These are phyloP conservation scores for Philonicus albiceps DNA, from an alignment of 2,888 invertebrate species.

Conservation along the genomic window DNA sequence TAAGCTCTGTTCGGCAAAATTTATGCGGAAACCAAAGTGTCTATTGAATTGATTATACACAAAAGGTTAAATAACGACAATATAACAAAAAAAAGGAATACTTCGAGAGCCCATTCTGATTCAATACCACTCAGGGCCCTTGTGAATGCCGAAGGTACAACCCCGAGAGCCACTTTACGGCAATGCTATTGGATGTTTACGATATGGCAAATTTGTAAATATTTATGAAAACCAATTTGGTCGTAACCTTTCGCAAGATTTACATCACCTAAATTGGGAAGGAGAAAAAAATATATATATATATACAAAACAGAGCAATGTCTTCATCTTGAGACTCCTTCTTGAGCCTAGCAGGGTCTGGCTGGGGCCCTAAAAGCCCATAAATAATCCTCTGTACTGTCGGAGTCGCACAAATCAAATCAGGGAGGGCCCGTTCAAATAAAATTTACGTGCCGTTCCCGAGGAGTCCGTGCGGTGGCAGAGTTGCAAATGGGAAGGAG, in stretches of 20 bases:
- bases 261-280: not conserved
- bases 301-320: not conserved
- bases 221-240: slow-evolving; percentile 11
- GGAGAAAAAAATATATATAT: not conserved
- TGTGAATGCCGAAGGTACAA: not conserved
- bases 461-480: not conserved
- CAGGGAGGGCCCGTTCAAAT: not conserved
- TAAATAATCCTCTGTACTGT: not conserved
- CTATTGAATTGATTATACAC: not conserved
- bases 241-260: not conserved
- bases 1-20: not conserved
- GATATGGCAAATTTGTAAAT: not conserved
- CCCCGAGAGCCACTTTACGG: not conserved
- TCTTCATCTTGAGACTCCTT: not conserved
- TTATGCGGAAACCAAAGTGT: not conserved
- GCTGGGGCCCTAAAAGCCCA: not conserved
- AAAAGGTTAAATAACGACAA: not conserved
- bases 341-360: not conserved
- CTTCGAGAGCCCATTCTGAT: not conserved
- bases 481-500: not conserved
- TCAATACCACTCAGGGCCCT: not conserved
- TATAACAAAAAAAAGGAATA: not conserved
- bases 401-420: not conserved
- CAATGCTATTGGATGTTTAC: not conserved
- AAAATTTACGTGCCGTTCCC: not conserved